Base-by-base conservation (phyloP, 2,113 vertebrate genomes). In the Macquaria australasica region DNA sequence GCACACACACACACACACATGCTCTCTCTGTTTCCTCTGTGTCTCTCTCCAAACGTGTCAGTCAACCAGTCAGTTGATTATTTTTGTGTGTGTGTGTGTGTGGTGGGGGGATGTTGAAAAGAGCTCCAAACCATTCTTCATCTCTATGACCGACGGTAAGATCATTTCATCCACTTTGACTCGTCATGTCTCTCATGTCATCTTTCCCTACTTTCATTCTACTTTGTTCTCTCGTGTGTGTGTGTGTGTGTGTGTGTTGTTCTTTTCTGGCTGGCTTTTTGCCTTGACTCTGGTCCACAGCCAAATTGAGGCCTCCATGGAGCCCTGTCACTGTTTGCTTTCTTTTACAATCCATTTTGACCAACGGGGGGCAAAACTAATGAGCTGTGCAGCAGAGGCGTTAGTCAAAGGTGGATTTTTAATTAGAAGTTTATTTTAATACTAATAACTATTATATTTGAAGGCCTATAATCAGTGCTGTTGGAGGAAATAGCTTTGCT, bases 71-170 rank as follows among this genome's bases (percentile, higher is more conserved):
- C 94, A 93, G 92, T 94, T 90, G 85, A 86, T 94, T 91, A 91
- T 89, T 87, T 91, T 55, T 92, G 90, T 90, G 88, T 91, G 91
- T 85, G 87, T 91, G 91, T 92, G 90, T 90, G 90, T 91, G 90
- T 85, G 80, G 59, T 53, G 83, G 90, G 84, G 88, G 75, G 87
- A 89, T 92, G 91, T 92, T 87, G 81, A 88, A 78, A 72, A 77
- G 75, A 91, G 79, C 91, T 67, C 64, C 16, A 71, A 58, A 69
- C 77, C 88, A 86, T 89, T 87, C 87, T 88, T 91, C 90, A 89
- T 90, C 88, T 94, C 92, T 92, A 92, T 96, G 94, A 95, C 88
- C 74, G 56, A 95, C 90, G 95, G 95, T 96, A 95, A 95, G 95
- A 93, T 78, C 80, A 83, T 83, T 84, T 89, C 86, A 56, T 85